phyloP scores from a whole-genome alignment of 2,797 vertebrate genomes.

The Dendrocincla fuliginosa region DNA sequence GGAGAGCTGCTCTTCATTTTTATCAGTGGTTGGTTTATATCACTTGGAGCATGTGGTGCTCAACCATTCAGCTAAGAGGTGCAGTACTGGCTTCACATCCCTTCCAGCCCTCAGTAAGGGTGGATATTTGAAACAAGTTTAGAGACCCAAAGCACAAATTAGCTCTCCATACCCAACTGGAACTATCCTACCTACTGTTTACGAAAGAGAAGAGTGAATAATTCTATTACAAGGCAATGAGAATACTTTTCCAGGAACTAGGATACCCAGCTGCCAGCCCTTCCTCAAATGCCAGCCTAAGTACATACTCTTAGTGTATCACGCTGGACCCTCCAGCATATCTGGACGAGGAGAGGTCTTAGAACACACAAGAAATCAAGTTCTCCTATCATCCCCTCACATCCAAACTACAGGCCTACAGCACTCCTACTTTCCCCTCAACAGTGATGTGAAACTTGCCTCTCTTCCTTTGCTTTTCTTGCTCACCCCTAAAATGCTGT shows the following conservation, averaged over 20 bases:
- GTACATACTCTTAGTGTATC: accelerated
- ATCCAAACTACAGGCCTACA: accelerated
- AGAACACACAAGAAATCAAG: not conserved
- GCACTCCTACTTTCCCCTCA: not conserved
- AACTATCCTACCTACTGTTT: not conserved
- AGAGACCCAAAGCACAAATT: not conserved
- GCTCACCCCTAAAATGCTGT: not conserved
- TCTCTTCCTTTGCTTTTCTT: not conserved
- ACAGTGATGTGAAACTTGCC: accelerated
- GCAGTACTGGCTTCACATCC: not conserved
- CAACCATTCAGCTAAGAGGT: not conserved
- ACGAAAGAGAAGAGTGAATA: not conserved
- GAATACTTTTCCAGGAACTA: not conserved
- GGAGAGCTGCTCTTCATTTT: not conserved
- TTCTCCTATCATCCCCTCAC: not conserved
- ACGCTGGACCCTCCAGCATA: not conserved
- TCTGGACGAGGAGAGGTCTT: not conserved
- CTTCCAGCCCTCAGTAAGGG: not conserved
- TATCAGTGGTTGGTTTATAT: not conserved
- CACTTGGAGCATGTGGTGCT: not conserved
- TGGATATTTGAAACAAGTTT: not conserved
- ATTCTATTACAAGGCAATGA: not conserved
- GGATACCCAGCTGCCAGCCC: not conserved
- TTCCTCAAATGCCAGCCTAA: not conserved
- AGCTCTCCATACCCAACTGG: not conserved